phyloP scores from a whole-genome alignment of 2,113 vertebrate species.

The Sarotherodon lohbergeri region DNA sequence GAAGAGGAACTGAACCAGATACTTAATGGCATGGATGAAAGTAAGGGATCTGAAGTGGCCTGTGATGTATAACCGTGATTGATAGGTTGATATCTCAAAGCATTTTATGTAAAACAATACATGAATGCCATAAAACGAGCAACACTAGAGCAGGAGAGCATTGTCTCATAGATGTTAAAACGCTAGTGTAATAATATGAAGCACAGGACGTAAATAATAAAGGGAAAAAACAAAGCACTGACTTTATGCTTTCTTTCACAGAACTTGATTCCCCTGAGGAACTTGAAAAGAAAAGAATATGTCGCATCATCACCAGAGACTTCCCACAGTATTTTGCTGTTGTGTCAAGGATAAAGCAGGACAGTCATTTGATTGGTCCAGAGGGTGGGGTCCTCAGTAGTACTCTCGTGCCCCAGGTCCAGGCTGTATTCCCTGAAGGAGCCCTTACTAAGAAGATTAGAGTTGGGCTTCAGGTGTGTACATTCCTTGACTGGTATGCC shows the following conservation, averaged over 20 bases:
- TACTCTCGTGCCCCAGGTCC: constrained; percentile 90
- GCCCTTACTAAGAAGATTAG: constrained; percentile 94
- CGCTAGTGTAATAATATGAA: not conserved
- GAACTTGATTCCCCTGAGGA: constrained; percentile 92
- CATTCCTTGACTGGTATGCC: not conserved
- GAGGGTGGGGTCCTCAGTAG: constrained; percentile 96
- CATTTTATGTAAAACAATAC: not conserved
- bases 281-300: constrained; percentile 94
- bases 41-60: constrained; percentile 62
- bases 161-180: not conserved
- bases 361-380: constrained; percentile 95
- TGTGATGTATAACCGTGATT: not conserved
- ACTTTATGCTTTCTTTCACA: constrained; percentile 37
- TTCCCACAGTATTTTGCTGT: constrained; percentile 99
- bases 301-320: constrained; percentile 94
- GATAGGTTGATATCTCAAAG: not conserved
- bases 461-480: constrained; percentile 90
- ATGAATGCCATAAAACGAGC: not conserved
- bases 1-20: constrained; percentile 97
- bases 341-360: constrained; percentile 94
- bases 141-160: not conserved
- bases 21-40: constrained; percentile 98
- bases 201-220: not conserved
- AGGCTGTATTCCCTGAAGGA: constrained; percentile 95
- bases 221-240: not conserved